Conservation (phyloP, 2,113 vertebrate species). For the Rhombomys opimus region DNA sequence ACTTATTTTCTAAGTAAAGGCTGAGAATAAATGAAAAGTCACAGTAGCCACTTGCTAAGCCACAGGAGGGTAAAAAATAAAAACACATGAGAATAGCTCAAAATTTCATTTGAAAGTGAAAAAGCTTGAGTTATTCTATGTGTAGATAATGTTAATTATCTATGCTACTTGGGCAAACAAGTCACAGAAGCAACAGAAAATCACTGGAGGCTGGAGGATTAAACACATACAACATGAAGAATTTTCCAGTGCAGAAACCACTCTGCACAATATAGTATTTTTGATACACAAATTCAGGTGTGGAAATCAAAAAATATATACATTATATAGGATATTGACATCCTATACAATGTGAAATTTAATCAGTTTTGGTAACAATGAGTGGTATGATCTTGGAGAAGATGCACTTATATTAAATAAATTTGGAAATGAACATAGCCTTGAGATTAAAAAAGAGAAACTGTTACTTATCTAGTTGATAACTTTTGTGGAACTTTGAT, state of each 20-base stretch:
- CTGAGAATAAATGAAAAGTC: background rate
- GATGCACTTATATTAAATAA: background rate
- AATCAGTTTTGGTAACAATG: background rate
- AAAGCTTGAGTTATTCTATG: background rate
- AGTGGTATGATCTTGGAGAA: background rate
- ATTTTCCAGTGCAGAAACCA: background rate
- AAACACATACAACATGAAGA: background rate
- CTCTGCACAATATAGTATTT: background rate
- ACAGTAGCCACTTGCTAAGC: background rate
- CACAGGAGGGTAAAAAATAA: background rate
- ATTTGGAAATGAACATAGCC: background rate
- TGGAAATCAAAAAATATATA: background rate
- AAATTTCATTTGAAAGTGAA: background rate
- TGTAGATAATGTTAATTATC: background rate
- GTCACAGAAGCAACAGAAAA: background rate
- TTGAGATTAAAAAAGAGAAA: background rate
- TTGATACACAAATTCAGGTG: background rate
- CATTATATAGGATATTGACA: background rate
- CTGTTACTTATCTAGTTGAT: background rate
- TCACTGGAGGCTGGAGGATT: background rate
- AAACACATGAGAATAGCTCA: background rate
- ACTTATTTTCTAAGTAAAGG: background rate
- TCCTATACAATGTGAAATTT: background rate
- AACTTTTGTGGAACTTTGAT: background rate
- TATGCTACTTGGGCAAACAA: background rate